Percentiles rank a stretch among this genome's conserved stretches.
Evolutionary conservation across 2,113 vertebrate species (phyloP).

Genomic region (Sciurus niger): DNA sequence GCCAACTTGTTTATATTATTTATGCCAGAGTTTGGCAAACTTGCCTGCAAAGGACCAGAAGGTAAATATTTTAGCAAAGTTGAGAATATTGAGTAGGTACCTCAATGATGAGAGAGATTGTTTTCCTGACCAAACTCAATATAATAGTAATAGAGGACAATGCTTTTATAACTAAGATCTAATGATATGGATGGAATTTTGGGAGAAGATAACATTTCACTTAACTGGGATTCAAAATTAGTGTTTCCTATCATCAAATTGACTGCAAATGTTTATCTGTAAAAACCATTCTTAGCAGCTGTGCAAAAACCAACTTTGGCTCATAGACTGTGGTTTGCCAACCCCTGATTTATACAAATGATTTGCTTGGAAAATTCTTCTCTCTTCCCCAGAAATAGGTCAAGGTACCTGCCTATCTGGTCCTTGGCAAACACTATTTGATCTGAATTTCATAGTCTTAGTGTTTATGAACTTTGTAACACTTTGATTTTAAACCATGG

Average conservation of each 20-base stretch:
- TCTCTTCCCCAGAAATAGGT: not conserved
- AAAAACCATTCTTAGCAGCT: not conserved
- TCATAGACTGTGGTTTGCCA: not conserved
- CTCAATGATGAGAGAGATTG: not conserved
- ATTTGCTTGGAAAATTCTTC: slow-evolving; percentile 17
- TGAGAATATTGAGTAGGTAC: not conserved
- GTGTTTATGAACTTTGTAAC: not conserved
- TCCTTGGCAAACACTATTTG: not conserved
- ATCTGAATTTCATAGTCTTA: not conserved
- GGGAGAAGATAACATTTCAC: not conserved
- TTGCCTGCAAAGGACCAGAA: not conserved
- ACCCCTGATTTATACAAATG: not conserved
- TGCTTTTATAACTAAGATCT: slow-evolving; percentile 20
- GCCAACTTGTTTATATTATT: slow-evolving; percentile 31
- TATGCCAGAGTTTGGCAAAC: not conserved
- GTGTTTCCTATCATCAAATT: not conserved
- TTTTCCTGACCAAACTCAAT: slow-evolving; percentile 27
- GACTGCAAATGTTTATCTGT: not conserved
- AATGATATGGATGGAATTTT: not conserved
- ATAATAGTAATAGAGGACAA: not conserved
- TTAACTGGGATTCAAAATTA: slow-evolving; percentile 16
- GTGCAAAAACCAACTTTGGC: not conserved
- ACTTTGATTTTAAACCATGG: not conserved
- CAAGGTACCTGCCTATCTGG: not conserved
- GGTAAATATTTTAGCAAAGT: slow-evolving; percentile 29